Base-by-base conservation (phyloP, 2,797 vertebrate species). In the Cyclopterus lumpus region DNA sequence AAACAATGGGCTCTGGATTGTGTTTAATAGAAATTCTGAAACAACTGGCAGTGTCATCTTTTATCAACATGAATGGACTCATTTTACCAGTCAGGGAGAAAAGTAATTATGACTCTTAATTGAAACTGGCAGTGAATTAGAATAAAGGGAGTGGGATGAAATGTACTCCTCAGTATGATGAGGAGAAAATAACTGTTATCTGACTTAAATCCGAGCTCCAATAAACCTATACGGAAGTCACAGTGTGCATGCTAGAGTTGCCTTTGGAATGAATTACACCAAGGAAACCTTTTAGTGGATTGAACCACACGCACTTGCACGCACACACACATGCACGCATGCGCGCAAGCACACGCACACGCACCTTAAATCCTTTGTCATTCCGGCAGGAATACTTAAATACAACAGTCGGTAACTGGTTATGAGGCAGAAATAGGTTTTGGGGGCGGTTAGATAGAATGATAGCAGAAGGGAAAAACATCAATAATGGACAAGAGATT, bases 51-150 rank as follows among this genome's bases (percentile, higher is more conserved):
- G 77, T 85, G 84, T 89, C 86, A 88, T 91, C 72, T 90, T 90
- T 92, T 89, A 92, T 92, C 86, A 86, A 74, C 73, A 58, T 73
- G 75, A 86, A 73, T 22, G 11, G 64, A 84, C 82, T 88, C 69
- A 79, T 90, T 88, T 91, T 80, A 83, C 79, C 42, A 53, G 80
- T 84, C 77, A 66, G 70, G 82, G 80, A 82, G 78, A 64, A 92
- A 91, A 82, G 88, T 91, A 90, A 93, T 93, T 92, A 89, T 89
- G 87, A 79, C 59, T 88, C 79, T 79, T 92, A 93, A 93, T 90
- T 90, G 86, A 90, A 93, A 88, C 78, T 86, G 86, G 80, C 85
- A 86, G 84, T 80, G 75, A 91, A 83, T 86, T 86, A 85, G 61
- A 81, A 70, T 72, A 55, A 76, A 66, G 61, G 57, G 71, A 85